These are phyloP conservation scores for Sigmodon hispidus DNA, from an alignment of 2,113 vertebrate species.

Conservation along the genomic window DNA sequence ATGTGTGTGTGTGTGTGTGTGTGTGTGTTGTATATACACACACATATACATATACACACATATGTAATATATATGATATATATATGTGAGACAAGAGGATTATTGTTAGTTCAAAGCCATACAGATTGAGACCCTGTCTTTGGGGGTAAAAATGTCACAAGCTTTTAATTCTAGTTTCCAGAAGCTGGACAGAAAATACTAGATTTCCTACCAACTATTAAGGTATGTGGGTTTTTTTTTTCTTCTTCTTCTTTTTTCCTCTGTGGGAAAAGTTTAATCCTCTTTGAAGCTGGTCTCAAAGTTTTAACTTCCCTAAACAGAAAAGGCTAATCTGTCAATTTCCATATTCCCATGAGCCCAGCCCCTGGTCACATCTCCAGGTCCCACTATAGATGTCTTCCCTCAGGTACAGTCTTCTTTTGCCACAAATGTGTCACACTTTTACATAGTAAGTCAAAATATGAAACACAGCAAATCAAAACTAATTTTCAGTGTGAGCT, in stretches of 20 bases:
- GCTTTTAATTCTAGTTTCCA: neutral
- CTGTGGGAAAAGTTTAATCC: neutral
- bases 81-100: neutral
- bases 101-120: neutral
- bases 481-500: neutral
- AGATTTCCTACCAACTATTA: neutral
- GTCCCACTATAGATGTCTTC: neutral
- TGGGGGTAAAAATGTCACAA: neutral
- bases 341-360: neutral
- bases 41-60: too few relatives aligned
- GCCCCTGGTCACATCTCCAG: neutral
- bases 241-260: neutral
- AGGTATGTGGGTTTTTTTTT: neutral
- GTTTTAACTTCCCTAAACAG: neutral
- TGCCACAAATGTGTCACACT: neutral
- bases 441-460: neutral
- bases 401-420: neutral
- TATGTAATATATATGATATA: too few relatives aligned
- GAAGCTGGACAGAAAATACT: neutral
- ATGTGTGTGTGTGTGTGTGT: too few relatives aligned
- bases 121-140: neutral
- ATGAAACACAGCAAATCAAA: constrained; percentile 31
- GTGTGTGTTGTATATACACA: too few relatives aligned
- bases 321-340: neutral
- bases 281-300: neutral